Percentiles rank a stretch among this genome's conserved stretches.
Evolutionary conservation across 2,113 vertebrate species (phyloP).

Genomic region (Tychaedon coryphoeus): DNA sequence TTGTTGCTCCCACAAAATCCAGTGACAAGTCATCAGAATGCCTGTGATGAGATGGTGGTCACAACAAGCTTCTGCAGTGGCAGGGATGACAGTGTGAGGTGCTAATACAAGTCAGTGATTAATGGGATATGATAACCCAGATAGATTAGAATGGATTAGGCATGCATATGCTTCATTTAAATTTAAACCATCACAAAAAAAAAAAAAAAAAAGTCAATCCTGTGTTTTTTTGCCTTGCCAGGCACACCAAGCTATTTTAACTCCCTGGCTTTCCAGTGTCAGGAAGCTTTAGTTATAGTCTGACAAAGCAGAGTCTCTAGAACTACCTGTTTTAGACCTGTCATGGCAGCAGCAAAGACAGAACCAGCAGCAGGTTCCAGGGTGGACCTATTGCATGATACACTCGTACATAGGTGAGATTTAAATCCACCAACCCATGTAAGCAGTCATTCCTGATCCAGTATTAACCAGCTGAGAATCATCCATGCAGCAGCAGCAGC

Average conservation of each 20-base stretch:
- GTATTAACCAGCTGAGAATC: background rate
- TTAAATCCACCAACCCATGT: background rate
- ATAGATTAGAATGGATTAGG: slow-evolving; percentile 44
- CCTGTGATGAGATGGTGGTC: slow-evolving; percentile 1
- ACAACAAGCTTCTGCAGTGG: background rate
- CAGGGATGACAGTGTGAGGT: background rate
- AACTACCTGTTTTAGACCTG: background rate
- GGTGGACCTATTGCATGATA: background rate
- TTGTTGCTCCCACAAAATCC: slow-evolving; percentile 15
- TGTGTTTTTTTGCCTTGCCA: background rate
- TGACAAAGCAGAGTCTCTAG: background rate
- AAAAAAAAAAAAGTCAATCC: background rate
- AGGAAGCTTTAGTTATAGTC: background rate
- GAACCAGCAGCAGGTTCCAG: background rate
- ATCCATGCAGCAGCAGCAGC: background rate
- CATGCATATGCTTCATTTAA: slow-evolving; percentile 2
- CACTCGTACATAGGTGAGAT: background rate
- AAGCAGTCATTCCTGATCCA: background rate
- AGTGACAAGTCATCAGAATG: slow-evolving; percentile 61
- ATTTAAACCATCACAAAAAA: background rate
- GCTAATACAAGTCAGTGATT: slow-evolving; percentile 49
- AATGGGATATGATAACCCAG: slow-evolving; percentile 39
- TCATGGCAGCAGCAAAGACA: background rate
- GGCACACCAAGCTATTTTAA: background rate
- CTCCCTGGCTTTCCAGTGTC: background rate